A percentile compares a stretch with the other conserved stretches of the same genome.
These are phyloP conservation scores for Drosophila pruinosa DNA, from an alignment of 1,140 invertebrate species.

Conservation along the genomic window DNA sequence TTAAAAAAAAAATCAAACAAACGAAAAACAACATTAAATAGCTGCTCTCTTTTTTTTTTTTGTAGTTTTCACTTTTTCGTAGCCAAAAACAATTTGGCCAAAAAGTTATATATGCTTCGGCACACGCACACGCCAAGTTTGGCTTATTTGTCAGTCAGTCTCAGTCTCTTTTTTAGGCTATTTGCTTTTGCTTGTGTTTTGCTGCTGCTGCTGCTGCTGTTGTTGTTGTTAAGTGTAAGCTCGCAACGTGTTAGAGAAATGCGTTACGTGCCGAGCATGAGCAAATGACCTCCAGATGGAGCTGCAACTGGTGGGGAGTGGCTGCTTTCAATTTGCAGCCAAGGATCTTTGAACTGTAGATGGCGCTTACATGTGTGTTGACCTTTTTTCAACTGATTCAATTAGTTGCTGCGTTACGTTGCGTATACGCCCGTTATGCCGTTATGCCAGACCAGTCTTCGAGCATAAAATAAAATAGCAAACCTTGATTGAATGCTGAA, in stretches of 20 bases:
- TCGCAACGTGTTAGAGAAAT: constrained; percentile 49
- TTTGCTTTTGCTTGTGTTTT: constrained; percentile 10
- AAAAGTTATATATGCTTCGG: constrained; percentile 19
- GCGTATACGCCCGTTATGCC: neutral
- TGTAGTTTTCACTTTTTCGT: constrained; percentile 67
- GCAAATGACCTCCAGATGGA: constrained; percentile 20
- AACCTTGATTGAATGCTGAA: neutral
- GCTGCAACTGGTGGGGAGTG: neutral
- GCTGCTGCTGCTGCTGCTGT: constrained; percentile 12
- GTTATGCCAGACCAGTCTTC: neutral
- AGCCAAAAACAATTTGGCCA: constrained; percentile 42
- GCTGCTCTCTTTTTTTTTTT: constrained; percentile 25
- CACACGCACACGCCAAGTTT: constrained; percentile 44
- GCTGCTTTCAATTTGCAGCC: neutral
- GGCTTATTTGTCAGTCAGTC: constrained; percentile 36
- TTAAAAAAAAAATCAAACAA: constrained; percentile 8
- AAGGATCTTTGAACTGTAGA: neutral
- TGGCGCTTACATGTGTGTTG: neutral
- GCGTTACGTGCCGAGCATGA: constrained; percentile 42
- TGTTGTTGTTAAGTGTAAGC: constrained; percentile 12
- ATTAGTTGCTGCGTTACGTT: neutral
- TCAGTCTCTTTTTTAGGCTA: constrained; percentile 17
- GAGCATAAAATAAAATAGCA: neutral
- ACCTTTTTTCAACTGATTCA: neutral
- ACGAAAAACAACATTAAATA: constrained; percentile 35